Conservation (phyloP, 2,888 invertebrate genomes). For the Eustalomyia histrio region DNA sequence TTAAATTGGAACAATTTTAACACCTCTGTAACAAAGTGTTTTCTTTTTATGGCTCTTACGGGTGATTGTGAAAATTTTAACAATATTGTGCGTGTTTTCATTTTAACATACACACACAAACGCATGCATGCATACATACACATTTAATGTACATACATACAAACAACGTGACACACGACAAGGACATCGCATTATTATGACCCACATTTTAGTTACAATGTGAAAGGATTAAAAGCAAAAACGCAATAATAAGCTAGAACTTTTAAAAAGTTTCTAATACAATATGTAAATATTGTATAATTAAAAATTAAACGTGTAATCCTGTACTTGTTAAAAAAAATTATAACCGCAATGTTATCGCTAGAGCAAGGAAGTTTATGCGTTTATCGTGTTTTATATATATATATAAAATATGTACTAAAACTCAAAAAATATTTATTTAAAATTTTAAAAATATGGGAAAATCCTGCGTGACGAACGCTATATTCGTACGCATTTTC, state of each 20-base stretch:
- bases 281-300: not conserved
- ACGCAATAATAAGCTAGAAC: not conserved
- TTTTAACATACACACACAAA: conserved; percentile 4
- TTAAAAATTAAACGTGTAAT: not conserved
- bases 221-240: not conserved
- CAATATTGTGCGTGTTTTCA: conserved; percentile 47
- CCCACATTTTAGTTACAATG: not conserved
- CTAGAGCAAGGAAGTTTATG: too few species aligned
- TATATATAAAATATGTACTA: too few species aligned
- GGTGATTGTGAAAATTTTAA: conserved; percentile 56
- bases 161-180: conserved; percentile 9
- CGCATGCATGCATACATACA: too few species aligned
- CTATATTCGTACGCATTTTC: too few species aligned
- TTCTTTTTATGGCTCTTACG: too few species aligned
- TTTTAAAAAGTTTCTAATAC: conserved; percentile 1
- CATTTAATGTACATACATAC: too few species aligned
- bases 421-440: too few species aligned
- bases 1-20: too few species aligned
- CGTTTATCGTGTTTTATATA: too few species aligned
- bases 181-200: not conserved
- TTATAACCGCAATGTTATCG: not conserved
- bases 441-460: too few species aligned
- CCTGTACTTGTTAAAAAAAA: not conserved
- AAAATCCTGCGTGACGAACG: too few species aligned
- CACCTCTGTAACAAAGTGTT: too few species aligned